These are phyloP conservation scores for Drosophila testacea DNA, from an alignment of 2,888 invertebrate species.

Conservation along the genomic window DNA sequence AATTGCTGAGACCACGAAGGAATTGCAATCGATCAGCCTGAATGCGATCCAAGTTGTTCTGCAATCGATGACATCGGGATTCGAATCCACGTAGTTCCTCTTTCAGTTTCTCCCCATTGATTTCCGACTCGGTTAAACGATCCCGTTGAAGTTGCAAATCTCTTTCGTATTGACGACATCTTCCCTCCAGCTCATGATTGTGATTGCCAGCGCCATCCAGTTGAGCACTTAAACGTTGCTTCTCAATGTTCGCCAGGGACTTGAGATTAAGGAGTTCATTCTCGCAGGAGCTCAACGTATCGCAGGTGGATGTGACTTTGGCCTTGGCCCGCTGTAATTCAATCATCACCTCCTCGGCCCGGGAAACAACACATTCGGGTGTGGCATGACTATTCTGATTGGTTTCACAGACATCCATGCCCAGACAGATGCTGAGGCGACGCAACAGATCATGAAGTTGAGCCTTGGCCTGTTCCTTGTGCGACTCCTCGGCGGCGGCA, in stretches of 20 bases:
- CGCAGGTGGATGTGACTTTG: constrained; percentile 85
- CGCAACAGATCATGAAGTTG: constrained; percentile 90
- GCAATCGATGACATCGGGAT: constrained; percentile 84
- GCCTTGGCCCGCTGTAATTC: constrained; percentile 89
- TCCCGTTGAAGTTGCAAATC: constrained; percentile 91
- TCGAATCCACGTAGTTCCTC: constrained; percentile 85
- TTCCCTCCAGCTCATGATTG: constrained; percentile 90
- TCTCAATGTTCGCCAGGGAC: constrained; percentile 86
- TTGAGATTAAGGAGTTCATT: constrained; percentile 83
- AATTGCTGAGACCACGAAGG: constrained; percentile 80
- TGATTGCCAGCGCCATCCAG: constrained; percentile 86
- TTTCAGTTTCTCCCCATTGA: constrained; percentile 87
- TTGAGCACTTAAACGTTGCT: constrained; percentile 91
- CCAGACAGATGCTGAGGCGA: constrained; percentile 90
- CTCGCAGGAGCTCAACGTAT: constrained; percentile 85
- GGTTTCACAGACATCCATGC: constrained; percentile 88
- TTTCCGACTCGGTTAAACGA: constrained; percentile 90
- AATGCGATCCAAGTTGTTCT: constrained; percentile 83
- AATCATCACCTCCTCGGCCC: constrained; percentile 91
- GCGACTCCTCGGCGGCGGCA: constrained; percentile 90
- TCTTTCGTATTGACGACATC: constrained; percentile 90
- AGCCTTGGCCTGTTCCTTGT: constrained; percentile 89
- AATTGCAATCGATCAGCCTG: constrained; percentile 85
- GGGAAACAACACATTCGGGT: constrained; percentile 90
- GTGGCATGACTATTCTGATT: constrained; percentile 86